Evolutionary conservation across 2,888 invertebrate species (phyloP), one percentile per base, ranked within the genome.

Genomic region (Apomyelois bistriatella): DNA sequence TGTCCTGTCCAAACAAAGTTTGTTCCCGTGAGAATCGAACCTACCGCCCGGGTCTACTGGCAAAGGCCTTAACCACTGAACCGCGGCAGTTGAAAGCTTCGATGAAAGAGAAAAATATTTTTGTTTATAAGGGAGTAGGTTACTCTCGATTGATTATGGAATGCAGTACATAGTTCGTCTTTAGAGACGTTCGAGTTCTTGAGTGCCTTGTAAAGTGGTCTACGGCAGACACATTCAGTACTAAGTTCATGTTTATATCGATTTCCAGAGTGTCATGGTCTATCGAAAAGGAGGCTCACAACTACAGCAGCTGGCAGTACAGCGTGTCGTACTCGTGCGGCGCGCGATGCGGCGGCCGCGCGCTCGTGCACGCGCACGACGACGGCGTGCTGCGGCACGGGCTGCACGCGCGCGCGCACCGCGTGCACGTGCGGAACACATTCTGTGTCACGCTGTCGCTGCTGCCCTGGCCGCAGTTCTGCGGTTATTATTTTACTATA

Each of bases 281-380:
- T 3, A 63, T 85, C 41, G 72, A 72, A 57, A 68, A 70, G 41
- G 82, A 84, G 62, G 53, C 58, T 55, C 67, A 72, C 62, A 80
- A 84, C 72, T 72, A 72, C 66, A 69, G 80, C 42, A 67, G 61
- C 43, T 61, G 61, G 61, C 53, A 49, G n/a, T 61, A 61, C 53
- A 43, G 46, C 30, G 55, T 55, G 41, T 41, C 51, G 53, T 58
- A 56, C 54, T 30, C 46, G 52, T 61, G 61, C 57, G 61, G 58
- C 28, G 35, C 53, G 52, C 58, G 57, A 30, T 59, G 61, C 54
- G 22, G 12, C 1, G 61, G 55, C 8, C 66, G 74, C 55, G 53
- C 30, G 16, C 64, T 65, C 47, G 64, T 62, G 49, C 61, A 54
- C 54, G 64, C 58, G 54, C 54, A 53, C 47, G 54, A 48, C 43